Evolutionary conservation across 2,113 vertebrate species (phyloP).

Genomic region (Onychostoma macrolepis): DNA sequence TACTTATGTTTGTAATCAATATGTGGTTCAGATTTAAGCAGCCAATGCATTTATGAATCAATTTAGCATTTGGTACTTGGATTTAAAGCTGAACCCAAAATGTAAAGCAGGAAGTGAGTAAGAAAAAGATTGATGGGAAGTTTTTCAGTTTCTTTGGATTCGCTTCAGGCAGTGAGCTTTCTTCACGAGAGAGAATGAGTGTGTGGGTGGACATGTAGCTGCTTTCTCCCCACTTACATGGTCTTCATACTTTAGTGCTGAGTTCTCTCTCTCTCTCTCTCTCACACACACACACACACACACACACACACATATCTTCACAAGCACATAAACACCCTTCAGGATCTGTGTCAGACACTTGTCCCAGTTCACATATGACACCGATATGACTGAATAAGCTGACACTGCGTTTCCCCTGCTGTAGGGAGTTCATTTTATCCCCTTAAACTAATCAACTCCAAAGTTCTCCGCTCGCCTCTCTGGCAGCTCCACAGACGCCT

Average conservation of each 20-base stretch:
- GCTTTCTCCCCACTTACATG: constrained; percentile 5
- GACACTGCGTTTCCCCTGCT: not conserved
- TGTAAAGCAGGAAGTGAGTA: not conserved
- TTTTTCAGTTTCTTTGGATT: not conserved
- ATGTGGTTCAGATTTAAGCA: not conserved
- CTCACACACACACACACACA: not conserved
- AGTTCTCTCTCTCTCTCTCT: not conserved
- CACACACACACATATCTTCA: not conserved
- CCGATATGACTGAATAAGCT: not conserved
- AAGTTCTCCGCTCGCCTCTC: constrained; percentile 30
- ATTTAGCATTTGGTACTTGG: not conserved
- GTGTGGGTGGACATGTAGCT: constrained; percentile 14
- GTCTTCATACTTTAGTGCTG: constrained; percentile 19
- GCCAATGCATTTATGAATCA: not conserved
- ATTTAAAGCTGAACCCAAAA: not conserved
- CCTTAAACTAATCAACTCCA: not conserved
- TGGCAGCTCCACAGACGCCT: constrained; percentile 49
- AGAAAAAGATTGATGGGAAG: not conserved
- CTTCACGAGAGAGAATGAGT: not conserved
- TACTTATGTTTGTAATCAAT: not conserved
- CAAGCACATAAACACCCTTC: not conserved
- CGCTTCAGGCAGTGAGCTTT: not conserved
- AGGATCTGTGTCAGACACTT: constrained; percentile 14
- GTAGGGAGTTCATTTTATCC: constrained; percentile 16
- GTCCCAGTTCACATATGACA: not conserved